A percentile compares a stretch with the other conserved stretches of the same genome.
phyloP scores from a whole-genome alignment of 2,888 invertebrate species.

The Ganaspis brasiliensis region DNA sequence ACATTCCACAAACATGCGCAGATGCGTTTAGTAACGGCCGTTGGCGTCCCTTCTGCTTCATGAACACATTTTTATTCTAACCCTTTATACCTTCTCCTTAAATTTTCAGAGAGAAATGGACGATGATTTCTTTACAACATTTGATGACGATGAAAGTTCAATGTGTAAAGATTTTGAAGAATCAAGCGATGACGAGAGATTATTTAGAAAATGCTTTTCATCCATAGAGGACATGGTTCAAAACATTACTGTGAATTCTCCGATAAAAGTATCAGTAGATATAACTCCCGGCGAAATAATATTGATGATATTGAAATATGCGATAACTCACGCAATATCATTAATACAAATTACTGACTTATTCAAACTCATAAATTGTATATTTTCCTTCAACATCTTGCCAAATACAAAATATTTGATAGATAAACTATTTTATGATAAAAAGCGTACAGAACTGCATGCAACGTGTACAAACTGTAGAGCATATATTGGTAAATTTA shows the following conservation, averaged over 20 bases:
- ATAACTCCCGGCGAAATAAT: conserved; percentile 35
- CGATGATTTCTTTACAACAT: not conserved
- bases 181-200: not conserved
- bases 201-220: not conserved
- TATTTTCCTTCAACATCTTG: conserved; percentile 47
- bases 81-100: too few species aligned
- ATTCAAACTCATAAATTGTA: conserved; percentile 50
- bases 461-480: conserved; percentile 41
- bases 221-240: not conserved
- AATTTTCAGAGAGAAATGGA: not conserved
- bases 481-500: conserved; percentile 42
- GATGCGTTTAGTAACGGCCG: too few species aligned
- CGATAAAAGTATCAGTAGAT: conserved; percentile 11
- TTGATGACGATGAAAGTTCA: not conserved
- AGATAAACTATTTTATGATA: conserved; percentile 41
- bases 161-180: not conserved
- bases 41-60: too few species aligned
- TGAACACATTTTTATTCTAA: too few species aligned
- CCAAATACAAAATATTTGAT: conserved; percentile 50
- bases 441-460: conserved; percentile 45
- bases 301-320: conserved; percentile 47
- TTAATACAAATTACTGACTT: conserved; percentile 43
- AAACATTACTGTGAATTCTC: not conserved
- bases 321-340: conserved; percentile 36
- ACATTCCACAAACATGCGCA: too few species aligned